A percentile compares a stretch with the other conserved stretches of the same genome.
phyloP scores from a whole-genome alignment of 2,113 vertebrate species.

The Merops nubicus region DNA sequence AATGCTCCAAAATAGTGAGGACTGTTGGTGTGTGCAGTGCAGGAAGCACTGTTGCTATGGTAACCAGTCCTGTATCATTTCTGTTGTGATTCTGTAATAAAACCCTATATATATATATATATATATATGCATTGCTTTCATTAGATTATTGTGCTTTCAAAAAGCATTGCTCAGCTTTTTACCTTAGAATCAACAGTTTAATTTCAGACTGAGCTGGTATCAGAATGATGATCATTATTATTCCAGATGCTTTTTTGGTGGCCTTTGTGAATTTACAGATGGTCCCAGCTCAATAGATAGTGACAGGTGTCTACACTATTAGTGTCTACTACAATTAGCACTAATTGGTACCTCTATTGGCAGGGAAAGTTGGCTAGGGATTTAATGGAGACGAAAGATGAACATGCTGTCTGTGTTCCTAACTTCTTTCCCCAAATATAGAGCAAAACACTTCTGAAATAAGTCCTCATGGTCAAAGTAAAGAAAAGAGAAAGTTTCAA shows the following conservation, averaged over 20 bases:
- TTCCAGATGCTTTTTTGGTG: conserved; percentile 36
- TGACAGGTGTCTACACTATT: conserved; percentile 70
- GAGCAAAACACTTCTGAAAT: conserved; percentile 21
- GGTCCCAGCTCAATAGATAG: conserved; percentile 51
- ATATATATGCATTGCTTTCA: background rate
- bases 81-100: conserved; percentile 36
- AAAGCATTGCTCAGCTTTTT: conserved; percentile 48
- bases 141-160: background rate
- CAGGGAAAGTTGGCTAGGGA: conserved; percentile 21
- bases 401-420: background rate
- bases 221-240: conserved; percentile 26
- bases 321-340: conserved; percentile 67
- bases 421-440: background rate
- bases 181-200: conserved; percentile 21
- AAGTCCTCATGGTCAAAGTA: conserved; percentile 11
- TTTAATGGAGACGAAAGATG: conserved; percentile 35
- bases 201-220: background rate
- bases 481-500: conserved; percentile 34
- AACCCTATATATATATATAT: conserved; percentile 9
- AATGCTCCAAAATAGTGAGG: conserved; percentile 42
- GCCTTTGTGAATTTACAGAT: conserved; percentile 50
- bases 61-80: conserved; percentile 20
- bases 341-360: conserved; percentile 63
- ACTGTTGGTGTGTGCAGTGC: background rate
- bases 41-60: conserved; percentile 59